phyloP scores from a whole-genome alignment of 1,140 invertebrate species.

The Monomorium pharaonis region DNA sequence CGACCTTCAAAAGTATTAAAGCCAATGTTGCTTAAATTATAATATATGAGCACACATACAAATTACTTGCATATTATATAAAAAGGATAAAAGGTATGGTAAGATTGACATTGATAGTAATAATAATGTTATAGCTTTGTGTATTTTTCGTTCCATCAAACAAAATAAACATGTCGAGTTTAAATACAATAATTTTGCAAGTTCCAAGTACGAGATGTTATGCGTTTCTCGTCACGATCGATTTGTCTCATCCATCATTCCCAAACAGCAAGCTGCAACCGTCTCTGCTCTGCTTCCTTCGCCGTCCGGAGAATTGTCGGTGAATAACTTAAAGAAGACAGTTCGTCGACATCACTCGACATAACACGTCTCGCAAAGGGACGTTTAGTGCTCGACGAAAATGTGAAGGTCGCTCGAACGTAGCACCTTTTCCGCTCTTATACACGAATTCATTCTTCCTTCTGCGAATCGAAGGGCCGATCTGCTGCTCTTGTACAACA shows the following conservation, averaged over 20 bases:
- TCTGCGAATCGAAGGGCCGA: conserved; percentile 54
- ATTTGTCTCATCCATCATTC: conserved; percentile 70
- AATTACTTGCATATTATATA: background rate
- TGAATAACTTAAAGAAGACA: conserved; percentile 43
- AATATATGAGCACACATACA: background rate
- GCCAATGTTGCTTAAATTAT: conserved; percentile 28
- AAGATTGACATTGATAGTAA: background rate
- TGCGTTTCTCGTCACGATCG: conserved; percentile 35
- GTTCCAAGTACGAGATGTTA: background rate
- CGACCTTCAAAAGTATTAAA: conserved; percentile 10
- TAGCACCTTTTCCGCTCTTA: conserved; percentile 72
- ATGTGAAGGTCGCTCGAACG: conserved; percentile 38
- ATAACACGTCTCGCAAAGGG: conserved; percentile 62
- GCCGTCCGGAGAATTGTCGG: conserved; percentile 56
- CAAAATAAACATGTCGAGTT: background rate
- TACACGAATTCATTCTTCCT: conserved; percentile 74
- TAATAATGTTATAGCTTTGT: background rate
- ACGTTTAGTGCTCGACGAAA: conserved; percentile 34
- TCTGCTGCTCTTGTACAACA: conserved; percentile 69
- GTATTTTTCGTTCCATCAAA: background rate
- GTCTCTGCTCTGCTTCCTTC: conserved; percentile 64
- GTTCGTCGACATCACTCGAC: conserved; percentile 59
- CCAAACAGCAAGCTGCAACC: conserved; percentile 32
- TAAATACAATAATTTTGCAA: conserved; percentile 9
- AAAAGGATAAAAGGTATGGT: background rate